Conservation (phyloP, 1,140 invertebrate species). For the Gonioctena quinquepunctata region DNA sequence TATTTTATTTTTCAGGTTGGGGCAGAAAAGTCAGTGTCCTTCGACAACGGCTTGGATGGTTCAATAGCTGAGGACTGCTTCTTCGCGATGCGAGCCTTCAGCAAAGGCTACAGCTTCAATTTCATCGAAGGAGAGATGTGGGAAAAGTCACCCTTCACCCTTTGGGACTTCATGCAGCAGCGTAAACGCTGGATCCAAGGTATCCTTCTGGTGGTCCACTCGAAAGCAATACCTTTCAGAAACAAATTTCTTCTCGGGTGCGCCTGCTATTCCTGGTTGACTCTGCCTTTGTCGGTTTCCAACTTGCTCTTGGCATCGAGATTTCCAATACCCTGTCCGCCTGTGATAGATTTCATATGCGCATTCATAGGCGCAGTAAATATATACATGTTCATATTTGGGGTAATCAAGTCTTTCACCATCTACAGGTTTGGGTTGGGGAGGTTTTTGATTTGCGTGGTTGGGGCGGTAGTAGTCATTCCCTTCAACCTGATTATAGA, state of each 20-base stretch:
- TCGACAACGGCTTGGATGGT: constrained; percentile 93
- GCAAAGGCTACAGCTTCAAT: constrained; percentile 84
- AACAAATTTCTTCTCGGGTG: constrained; percentile 85
- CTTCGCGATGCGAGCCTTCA: constrained; percentile 92
- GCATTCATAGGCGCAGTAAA: constrained; percentile 90
- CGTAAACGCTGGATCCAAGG: constrained; percentile 96
- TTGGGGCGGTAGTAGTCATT: constrained; percentile 85
- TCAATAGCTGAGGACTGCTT: constrained; percentile 98
- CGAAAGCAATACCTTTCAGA: constrained; percentile 77
- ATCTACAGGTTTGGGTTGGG: constrained; percentile 81
- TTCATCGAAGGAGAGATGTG: constrained; percentile 97
- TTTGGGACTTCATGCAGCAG: constrained; percentile 94
- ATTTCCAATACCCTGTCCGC: constrained; percentile 86
- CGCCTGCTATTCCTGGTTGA: constrained; percentile 93
- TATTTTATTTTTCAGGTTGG: constrained; percentile 70
- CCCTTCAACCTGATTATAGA: constrained; percentile 92
- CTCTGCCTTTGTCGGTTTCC: constrained; percentile 88
- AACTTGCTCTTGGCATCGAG: constrained; percentile 81
- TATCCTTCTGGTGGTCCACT: constrained; percentile 92
- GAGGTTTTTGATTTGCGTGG: constrained; percentile 79
- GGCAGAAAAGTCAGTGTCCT: constrained; percentile 88
- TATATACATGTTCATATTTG: constrained; percentile 96
- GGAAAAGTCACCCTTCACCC: constrained; percentile 95
- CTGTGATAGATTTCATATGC: constrained; percentile 81
- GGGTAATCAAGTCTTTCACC: constrained; percentile 93